These are phyloP conservation scores for Aphis gossypii DNA, from an alignment of 1,140 invertebrate species.

Conservation along the genomic window DNA sequence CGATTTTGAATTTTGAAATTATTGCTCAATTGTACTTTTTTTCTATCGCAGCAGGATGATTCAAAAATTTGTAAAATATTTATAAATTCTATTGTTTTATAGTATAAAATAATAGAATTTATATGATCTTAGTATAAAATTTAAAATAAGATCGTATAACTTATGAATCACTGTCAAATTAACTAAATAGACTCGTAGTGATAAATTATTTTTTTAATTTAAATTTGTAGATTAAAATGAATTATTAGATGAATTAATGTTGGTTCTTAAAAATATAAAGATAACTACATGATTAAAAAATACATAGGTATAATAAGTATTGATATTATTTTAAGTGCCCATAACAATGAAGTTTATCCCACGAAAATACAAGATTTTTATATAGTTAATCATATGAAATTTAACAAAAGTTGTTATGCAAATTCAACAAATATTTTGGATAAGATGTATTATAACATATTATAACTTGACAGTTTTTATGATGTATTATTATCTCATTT, in stretches of 20 bases:
- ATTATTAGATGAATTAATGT: neutral
- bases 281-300: neutral
- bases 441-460: neutral
- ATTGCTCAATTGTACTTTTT: neutral
- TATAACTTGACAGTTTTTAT: neutral
- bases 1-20: neutral
- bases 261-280: neutral
- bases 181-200: neutral
- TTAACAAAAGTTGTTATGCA: slow-evolving; percentile 15
- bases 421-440: neutral
- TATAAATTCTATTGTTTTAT: too few species aligned
- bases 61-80: neutral
- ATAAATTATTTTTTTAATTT: neutral
- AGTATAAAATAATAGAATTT: too few species aligned
- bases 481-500: neutral
- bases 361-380: neutral
- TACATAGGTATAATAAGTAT: neutral
- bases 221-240: neutral
- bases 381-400: neutral
- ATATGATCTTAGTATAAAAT: too few species aligned
- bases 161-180: neutral
- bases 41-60: neutral
- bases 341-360: neutral
- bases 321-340: neutral
- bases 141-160: neutral